These are phyloP conservation scores for Rhynchonycteris naso DNA, from an alignment of 2,797 vertebrate species.

Conservation along the genomic window DNA sequence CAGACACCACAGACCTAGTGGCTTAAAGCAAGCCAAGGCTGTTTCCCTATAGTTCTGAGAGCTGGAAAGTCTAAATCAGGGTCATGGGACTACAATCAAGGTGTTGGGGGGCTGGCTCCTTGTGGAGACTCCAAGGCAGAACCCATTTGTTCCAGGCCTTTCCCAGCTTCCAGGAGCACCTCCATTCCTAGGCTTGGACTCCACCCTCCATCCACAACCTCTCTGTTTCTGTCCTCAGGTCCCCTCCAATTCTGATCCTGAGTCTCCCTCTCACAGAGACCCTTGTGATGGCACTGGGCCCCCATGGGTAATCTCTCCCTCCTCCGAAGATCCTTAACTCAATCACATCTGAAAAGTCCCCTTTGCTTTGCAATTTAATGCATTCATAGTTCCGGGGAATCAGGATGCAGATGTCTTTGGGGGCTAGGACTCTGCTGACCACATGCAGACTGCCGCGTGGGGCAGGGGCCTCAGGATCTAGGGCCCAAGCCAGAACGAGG, in stretches of 20 bases:
- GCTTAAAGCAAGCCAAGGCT: background rate
- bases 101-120: accelerated
- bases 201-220: background rate
- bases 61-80: background rate
- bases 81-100: background rate
- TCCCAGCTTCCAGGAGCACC: background rate
- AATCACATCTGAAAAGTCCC: background rate
- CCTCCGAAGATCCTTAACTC: no score
- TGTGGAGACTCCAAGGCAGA: background rate
- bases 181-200: background rate
- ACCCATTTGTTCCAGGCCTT: accelerated
- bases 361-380: accelerated
- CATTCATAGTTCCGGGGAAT: background rate
- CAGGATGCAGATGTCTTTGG: background rate
- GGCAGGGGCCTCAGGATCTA: no score
- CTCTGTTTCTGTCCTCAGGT: accelerated
- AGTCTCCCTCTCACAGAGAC: background rate
- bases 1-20: accelerated
- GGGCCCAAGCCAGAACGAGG: background rate
- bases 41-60: background rate
- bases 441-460: background rate
- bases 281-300: background rate
- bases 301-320: background rate
- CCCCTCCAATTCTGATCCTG: accelerated
- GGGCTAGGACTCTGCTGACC: background rate